phyloP scores from a whole-genome alignment of 2,888 invertebrate species.

The Synergus laeviventris region DNA sequence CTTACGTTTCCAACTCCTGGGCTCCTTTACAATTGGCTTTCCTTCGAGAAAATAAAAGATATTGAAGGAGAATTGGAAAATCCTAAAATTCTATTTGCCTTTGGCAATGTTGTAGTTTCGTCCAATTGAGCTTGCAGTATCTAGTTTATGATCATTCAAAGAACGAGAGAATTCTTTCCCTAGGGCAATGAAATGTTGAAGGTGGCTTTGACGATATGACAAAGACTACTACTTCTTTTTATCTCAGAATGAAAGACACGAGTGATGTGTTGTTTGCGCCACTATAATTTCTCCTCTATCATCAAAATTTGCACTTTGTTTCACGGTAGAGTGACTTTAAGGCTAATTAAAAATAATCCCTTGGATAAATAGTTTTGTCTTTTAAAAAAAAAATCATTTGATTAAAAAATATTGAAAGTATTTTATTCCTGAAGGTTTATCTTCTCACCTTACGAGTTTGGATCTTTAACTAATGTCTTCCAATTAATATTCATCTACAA shows the following conservation, averaged over 20 bases:
- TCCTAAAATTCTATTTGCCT: background rate
- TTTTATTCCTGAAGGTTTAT: background rate
- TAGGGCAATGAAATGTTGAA: background rate
- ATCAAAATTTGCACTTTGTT: background rate
- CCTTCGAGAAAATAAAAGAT: background rate
- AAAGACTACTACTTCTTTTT: slow-evolving; percentile 16
- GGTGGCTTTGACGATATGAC: background rate
- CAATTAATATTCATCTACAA: too few relatives aligned
- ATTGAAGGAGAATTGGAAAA: background rate
- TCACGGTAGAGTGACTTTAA: background rate
- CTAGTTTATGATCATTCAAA: slow-evolving; percentile 9
- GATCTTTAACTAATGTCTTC: too few relatives aligned
- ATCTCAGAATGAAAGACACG: background rate
- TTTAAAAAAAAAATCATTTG: background rate
- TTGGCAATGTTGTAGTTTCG: background rate
- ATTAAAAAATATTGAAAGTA: background rate
- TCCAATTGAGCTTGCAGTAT: background rate
- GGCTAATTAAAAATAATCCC: background rate
- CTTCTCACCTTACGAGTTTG: too few relatives aligned
- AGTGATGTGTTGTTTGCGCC: background rate
- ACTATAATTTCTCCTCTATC: background rate
- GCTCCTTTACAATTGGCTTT: background rate
- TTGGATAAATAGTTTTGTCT: background rate
- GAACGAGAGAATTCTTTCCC: background rate
- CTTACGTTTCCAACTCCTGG: too few relatives aligned